phyloP scores from a whole-genome alignment of 2,888 invertebrate species.

The Thysanoteuthis rhombus region DNA sequence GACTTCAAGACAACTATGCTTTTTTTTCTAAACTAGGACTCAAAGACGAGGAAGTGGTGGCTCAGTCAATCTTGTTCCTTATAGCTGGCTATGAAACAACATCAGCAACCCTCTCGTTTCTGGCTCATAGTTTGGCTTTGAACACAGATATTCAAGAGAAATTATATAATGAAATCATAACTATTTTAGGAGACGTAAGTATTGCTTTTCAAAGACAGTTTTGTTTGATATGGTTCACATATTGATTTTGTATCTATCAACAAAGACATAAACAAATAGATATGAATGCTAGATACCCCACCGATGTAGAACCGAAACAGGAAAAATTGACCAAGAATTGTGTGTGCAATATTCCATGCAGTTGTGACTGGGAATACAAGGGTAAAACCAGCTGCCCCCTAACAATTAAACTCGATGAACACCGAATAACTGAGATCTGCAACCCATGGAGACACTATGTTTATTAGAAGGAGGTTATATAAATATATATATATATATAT shows the following conservation, averaged over 20 bases:
- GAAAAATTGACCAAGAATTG: too few species aligned
- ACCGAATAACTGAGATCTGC: too few species aligned
- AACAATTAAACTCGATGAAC: too few species aligned
- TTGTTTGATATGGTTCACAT: background rate
- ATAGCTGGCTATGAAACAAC: constrained; percentile 50
- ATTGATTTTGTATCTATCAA: background rate
- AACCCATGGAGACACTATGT: too few species aligned
- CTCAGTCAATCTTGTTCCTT: constrained; percentile 47
- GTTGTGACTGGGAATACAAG: too few species aligned
- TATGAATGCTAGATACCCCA: background rate
- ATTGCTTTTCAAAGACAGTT: background rate
- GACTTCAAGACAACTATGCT: background rate
- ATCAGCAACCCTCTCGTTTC: constrained; percentile 43
- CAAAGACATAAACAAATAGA: background rate
- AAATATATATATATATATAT: too few species aligned
- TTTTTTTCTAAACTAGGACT: background rate
- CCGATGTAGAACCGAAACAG: background rate
- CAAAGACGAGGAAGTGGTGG: constrained; percentile 39
- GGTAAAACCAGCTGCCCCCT: too few species aligned
- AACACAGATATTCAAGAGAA: constrained; percentile 47
- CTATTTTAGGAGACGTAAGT: constrained; percentile 42
- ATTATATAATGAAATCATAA: constrained; percentile 43
- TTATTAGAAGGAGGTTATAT: too few species aligned
- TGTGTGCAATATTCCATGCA: too few species aligned
- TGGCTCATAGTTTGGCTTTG: constrained; percentile 43